These are phyloP conservation scores for Channallabes apus DNA, from an alignment of 2,797 vertebrate genomes.

Conservation along the genomic window DNA sequence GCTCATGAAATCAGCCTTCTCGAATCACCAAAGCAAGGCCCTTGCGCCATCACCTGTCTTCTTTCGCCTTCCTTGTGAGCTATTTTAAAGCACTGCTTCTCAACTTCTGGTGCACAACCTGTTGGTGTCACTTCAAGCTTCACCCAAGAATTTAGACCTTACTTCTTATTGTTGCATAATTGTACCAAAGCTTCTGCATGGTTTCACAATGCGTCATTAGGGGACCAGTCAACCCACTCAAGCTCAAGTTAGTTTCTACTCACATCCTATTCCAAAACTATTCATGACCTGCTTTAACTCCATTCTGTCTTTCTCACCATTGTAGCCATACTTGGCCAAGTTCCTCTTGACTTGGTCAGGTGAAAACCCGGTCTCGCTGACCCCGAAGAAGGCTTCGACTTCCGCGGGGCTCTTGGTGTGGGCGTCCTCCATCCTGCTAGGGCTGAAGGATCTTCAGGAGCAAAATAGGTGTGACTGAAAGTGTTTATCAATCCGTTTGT, in stretches of 20 bases:
- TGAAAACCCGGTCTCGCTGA: constrained; percentile 79
- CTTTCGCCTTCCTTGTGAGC: constrained; percentile 55
- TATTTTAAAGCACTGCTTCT: constrained; percentile 52
- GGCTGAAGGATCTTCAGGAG: constrained; percentile 66
- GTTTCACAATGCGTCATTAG: neutral
- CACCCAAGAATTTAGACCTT: neutral
- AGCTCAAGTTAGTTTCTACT: neutral
- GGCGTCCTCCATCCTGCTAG: constrained; percentile 82
- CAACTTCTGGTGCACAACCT: constrained; percentile 41
- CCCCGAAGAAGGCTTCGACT: constrained; percentile 82
- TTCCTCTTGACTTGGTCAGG: constrained; percentile 86
- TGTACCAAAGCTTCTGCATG: neutral
- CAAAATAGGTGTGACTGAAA: constrained; percentile 51
- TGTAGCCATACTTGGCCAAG: constrained; percentile 83
- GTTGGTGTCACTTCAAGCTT: constrained; percentile 46
- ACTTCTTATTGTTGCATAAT: neutral
- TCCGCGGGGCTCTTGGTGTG: constrained; percentile 77
- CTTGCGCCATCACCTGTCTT: constrained; percentile 77
- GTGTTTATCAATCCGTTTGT: constrained; percentile 64
- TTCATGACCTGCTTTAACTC: neutral
- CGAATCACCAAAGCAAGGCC: constrained; percentile 72
- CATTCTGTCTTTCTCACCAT: constrained; percentile 77
- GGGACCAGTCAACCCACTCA: neutral
- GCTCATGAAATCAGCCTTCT: constrained; percentile 62
- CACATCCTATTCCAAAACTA: neutral